These are phyloP conservation scores for Ciconia boyciana DNA, from an alignment of 2,113 vertebrate genomes.

Conservation along the genomic window DNA sequence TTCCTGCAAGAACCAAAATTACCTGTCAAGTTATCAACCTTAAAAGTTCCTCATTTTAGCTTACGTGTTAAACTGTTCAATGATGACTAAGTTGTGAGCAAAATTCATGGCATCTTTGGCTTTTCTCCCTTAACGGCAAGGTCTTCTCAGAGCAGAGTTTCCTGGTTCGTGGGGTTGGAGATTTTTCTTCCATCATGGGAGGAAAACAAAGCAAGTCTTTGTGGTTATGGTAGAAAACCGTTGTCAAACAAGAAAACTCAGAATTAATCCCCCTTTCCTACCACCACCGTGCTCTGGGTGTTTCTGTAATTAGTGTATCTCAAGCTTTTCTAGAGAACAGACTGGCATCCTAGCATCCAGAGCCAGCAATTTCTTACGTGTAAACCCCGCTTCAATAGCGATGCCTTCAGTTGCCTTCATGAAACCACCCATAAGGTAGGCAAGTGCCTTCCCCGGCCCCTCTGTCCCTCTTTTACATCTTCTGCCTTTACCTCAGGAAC, in stretches of 20 bases:
- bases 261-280: neutral
- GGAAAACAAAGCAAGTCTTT: neutral
- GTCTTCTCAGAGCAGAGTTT: neutral
- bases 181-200: neutral
- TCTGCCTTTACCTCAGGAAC: neutral
- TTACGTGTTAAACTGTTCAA: neutral
- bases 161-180: neutral
- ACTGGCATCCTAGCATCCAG: neutral
- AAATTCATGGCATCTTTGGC: neutral
- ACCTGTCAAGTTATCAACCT: neutral
- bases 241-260: neutral
- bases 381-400: accelerated
- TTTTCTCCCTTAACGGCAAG: neutral
- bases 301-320: neutral
- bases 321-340: neutral
- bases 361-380: neutral
- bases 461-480: neutral
- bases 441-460: neutral
- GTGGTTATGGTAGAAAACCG: neutral
- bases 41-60: neutral
- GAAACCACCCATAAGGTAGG: neutral
- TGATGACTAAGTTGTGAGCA: neutral
- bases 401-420: neutral
- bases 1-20: neutral
- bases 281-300: neutral